Base-by-base conservation (phyloP, 2,113 vertebrate species). In the Pampusana beccarii region DNA sequence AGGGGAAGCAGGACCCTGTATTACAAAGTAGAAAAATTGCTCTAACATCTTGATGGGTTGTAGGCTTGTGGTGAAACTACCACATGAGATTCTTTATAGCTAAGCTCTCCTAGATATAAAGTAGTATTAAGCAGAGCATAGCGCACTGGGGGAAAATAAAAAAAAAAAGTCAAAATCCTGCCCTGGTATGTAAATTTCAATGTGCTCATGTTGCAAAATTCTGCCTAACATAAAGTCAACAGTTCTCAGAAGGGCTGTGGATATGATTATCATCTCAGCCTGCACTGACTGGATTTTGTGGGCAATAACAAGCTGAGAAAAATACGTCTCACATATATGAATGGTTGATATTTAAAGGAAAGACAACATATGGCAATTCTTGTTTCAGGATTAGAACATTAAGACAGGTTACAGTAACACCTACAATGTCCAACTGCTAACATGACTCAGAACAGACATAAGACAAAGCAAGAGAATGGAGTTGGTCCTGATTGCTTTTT, bases 261-360 rank as follows among this genome's bases (percentile, higher is more conserved):
- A 64, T 80, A 57, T 2, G 25, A 88, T 29, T 74, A 79, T 12
- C 62, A 13, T 67, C 53, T 85, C 48, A 93, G 79, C 9, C n/a
- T 80, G 36, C 29, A 36, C 5, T 75, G 60, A 36, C 5, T 75
- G 60, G 26, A 77, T 81, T 87, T 78, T 64, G 13, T 58, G 40
- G 48, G 40, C 18, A 28, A 51, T 25, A 80, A 33, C 26, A 80
- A 34, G 15, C 17, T 82, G 56, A 86, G 74, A 84, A 96, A 82
- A 92, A 86, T 46, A 65, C 15, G 50, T 20, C 42, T 83, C 58
- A 65, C 33, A 78, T 86, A 86, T 93, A 83, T 70, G 71, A 95
- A 96, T 90, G 67, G 61, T 21, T 86, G 64, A 36, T 80, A 86
- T 86, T 86, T 92, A 80, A 78, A 86, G n/a, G n/a, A 58, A 92